phyloP scores from a whole-genome alignment of 2,888 invertebrate genomes.

The Tenthredo distinguenda region DNA sequence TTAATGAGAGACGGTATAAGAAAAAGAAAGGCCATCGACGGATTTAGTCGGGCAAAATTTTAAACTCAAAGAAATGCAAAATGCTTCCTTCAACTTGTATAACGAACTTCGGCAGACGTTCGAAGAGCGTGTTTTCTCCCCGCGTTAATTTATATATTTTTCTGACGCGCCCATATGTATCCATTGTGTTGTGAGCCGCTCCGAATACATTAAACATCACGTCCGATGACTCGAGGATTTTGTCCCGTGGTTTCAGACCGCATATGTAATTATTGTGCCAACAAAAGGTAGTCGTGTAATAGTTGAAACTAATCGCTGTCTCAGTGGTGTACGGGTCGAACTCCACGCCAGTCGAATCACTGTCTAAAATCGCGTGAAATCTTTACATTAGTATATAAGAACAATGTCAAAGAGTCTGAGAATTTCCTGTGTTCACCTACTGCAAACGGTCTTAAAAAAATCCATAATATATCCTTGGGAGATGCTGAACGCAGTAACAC shows the following conservation, averaged over 20 bases:
- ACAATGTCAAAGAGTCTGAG: neutral
- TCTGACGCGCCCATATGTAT: slow-evolving; percentile 67
- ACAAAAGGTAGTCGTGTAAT: slow-evolving; percentile 43
- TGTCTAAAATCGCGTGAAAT: neutral
- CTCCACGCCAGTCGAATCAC: neutral
- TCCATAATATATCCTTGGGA: neutral
- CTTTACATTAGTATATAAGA: neutral
- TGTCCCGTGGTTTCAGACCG: slow-evolving; percentile 57
- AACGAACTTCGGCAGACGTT: neutral
- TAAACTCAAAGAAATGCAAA: neutral
- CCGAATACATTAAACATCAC: slow-evolving; percentile 71
- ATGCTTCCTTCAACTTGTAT: neutral
- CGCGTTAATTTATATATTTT: slow-evolving; percentile 64
- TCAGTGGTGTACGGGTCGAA: neutral
- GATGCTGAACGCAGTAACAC: neutral
- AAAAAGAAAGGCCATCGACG: neutral
- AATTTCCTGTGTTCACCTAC: neutral
- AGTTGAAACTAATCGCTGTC: slow-evolving; percentile 27
- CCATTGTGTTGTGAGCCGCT: slow-evolving; percentile 68
- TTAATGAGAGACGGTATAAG: neutral
- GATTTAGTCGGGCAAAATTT: neutral
- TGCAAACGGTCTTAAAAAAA: neutral
- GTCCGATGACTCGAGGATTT: slow-evolving; percentile 68
- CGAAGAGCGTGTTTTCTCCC: slow-evolving; percentile 38
- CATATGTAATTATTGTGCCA: slow-evolving; percentile 36